Evolutionary conservation across 2,113 vertebrate genomes (phyloP).

Genomic region (Salvelinus sp.): DNA sequence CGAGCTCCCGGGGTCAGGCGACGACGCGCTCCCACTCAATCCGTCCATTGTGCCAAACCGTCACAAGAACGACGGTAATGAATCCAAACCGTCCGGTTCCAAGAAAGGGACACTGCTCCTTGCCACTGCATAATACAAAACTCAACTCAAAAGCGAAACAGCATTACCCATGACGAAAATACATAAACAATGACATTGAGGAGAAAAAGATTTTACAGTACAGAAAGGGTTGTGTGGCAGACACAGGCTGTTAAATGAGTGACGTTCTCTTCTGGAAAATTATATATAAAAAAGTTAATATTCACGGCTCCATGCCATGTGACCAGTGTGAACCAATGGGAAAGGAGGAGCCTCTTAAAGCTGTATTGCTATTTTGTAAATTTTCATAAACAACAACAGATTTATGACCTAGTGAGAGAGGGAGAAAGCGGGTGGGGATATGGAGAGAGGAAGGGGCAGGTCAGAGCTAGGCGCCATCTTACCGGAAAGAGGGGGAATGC

Average conservation of each 20-base stretch:
- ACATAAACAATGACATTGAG: conserved; percentile 70
- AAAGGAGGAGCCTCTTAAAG: conserved; percentile 92
- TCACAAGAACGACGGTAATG: conserved; percentile 57
- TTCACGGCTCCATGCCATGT: conserved; percentile 94
- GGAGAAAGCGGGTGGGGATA: conserved; percentile 29
- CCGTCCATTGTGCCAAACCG: conserved; percentile 76
- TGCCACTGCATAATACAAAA: conserved; percentile 45
- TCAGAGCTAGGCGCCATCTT: conserved; percentile 96
- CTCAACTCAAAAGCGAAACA: conserved; percentile 56
- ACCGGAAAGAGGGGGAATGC: conserved; percentile 72
- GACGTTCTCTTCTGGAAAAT: conserved; percentile 94
- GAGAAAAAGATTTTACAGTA: conserved; percentile 40
- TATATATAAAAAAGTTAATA: conserved; percentile 95
- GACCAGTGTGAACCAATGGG: conserved; percentile 89
- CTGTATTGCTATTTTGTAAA: conserved; percentile 98
- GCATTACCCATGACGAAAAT: conserved; percentile 68
- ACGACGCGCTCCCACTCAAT: conserved; percentile 73
- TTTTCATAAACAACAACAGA: conserved; percentile 99
- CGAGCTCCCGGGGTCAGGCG: conserved; percentile 66
- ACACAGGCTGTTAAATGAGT: conserved; percentile 87
- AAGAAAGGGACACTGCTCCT: conserved; percentile 60
- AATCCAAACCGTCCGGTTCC: conserved; percentile 55
- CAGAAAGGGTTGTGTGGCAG: conserved; percentile 79
- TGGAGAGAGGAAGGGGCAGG: conserved; percentile 67
- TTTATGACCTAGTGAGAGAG: conserved; percentile 93